phyloP scores from a whole-genome alignment of 2,888 invertebrate species.

The Acronicta aceris region DNA sequence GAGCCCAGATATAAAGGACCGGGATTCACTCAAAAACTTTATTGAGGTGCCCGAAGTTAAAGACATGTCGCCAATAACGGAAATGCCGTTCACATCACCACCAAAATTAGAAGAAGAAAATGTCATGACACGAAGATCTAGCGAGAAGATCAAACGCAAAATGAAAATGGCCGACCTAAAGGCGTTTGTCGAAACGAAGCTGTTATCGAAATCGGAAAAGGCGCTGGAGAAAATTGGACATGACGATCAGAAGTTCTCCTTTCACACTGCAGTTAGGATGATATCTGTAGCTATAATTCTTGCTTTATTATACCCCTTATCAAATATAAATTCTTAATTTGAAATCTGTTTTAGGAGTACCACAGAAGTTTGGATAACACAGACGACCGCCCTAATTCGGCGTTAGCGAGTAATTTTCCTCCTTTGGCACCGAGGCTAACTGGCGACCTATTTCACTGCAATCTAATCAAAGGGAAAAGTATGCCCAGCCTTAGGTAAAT shows the following conservation, averaged over 20 bases:
- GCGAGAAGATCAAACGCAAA: conserved; percentile 95
- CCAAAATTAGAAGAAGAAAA: conserved; percentile 80
- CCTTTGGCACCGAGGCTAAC: conserved; percentile 87
- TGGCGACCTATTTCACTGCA: conserved; percentile 88
- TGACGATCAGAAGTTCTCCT: conserved; percentile 91
- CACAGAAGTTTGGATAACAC: conserved; percentile 95
- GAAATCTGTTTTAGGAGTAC: conserved; percentile 90
- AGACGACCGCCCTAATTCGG: conserved; percentile 93
- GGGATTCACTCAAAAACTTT: conserved; percentile 92
- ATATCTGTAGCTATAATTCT: conserved; percentile 89
- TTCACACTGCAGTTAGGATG: conserved; percentile 89
- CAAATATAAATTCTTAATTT: conserved; percentile 18
- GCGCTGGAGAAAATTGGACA: conserved; percentile 96
- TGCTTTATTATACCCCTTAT: conserved; percentile 44
- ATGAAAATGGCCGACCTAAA: conserved; percentile 97
- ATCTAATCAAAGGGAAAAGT: conserved; percentile 97
- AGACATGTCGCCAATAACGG: conserved; percentile 91
- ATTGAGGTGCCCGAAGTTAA: conserved; percentile 94
- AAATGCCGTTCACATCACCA: conserved; percentile 78
- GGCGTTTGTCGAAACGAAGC: conserved; percentile 97
- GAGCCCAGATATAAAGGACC: conserved; percentile 92
- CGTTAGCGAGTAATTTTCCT: conserved; percentile 91
- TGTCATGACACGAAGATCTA: conserved; percentile 90
- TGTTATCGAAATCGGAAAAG: conserved; percentile 97
- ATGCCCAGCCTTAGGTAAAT: conserved; percentile 98